Evolutionary conservation across 2,113 vertebrate genomes (phyloP).

Genomic region (Sapajus apella): DNA sequence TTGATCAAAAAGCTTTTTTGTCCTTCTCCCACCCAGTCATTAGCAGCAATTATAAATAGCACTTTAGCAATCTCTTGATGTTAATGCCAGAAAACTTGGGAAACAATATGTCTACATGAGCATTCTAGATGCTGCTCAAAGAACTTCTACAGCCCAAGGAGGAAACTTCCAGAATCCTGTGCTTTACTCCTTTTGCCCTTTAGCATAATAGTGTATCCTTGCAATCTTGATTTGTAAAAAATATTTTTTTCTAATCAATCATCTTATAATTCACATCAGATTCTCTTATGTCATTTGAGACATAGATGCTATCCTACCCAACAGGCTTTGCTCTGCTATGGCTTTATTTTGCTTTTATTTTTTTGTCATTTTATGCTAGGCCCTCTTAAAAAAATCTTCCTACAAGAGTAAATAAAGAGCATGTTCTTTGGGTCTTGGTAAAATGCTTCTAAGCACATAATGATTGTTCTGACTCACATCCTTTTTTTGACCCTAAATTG

Average conservation of each 20-base stretch:
- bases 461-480: slow-evolving; percentile 35
- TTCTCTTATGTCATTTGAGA: slow-evolving; percentile 19
- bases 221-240: not conserved
- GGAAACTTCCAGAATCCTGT: not conserved
- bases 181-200: not conserved
- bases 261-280: slow-evolving; percentile 32
- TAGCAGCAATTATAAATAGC: slow-evolving; percentile 27
- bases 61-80: not conserved
- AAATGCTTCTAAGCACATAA: slow-evolving; percentile 39
- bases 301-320: not conserved
- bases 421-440: slow-evolving; percentile 35
- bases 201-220: not conserved
- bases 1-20: slow-evolving; percentile 49
- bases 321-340: not conserved
- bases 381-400: slow-evolving; percentile 42
- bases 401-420: not conserved
- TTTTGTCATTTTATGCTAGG: slow-evolving; percentile 32
- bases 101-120: not conserved
- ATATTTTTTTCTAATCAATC: not conserved
- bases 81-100: not conserved
- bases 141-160: not conserved
- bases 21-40: not conserved
- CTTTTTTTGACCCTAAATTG: slow-evolving; percentile 29
- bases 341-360: not conserved
- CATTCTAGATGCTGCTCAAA: not conserved